Evolutionary conservation across 2,113 vertebrate genomes (phyloP).

Genomic region (Prunella fulvescens): DNA sequence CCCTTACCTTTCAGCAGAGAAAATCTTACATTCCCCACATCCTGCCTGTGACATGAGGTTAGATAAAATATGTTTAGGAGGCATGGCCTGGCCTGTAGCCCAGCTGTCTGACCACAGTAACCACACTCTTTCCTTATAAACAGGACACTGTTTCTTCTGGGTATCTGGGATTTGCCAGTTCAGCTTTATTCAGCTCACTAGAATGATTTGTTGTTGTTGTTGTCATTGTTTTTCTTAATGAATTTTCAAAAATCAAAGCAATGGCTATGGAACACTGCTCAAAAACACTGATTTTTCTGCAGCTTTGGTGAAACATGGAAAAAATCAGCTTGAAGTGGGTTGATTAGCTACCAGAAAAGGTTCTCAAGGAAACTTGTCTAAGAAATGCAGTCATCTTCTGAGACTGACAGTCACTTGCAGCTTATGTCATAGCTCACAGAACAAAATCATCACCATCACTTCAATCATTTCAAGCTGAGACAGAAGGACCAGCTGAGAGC

Average conservation of each 20-base stretch:
- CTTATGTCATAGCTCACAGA: not conserved
- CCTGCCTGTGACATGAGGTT: slow-evolving; percentile 17
- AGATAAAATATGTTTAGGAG: slow-evolving; percentile 45
- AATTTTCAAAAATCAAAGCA: slow-evolving; percentile 2
- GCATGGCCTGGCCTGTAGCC: slow-evolving; percentile 36
- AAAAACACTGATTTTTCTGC: not conserved
- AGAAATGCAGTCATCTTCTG: not conserved
- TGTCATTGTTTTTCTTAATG: not conserved
- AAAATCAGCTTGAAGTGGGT: not conserved
- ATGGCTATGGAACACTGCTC: not conserved
- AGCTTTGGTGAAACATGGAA: not conserved
- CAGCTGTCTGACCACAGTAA: slow-evolving; percentile 24
- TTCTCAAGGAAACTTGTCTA: not conserved
- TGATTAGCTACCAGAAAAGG: not conserved
- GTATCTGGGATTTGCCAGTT: slow-evolving; percentile 21
- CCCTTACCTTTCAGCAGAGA: slow-evolving; percentile 3
- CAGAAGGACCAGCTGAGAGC: not conserved
- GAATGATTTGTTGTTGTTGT: not conserved
- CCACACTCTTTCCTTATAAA: slow-evolving; percentile 33
- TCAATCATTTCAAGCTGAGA: not conserved
- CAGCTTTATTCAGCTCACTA: not conserved
- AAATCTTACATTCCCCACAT: slow-evolving; percentile 2
- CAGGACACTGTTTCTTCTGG: slow-evolving; percentile 30
- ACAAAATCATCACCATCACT: not conserved
- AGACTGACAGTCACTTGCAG: not conserved